Evolutionary conservation across 2,797 vertebrate genomes (phyloP), one percentile per base, ranked within the genome.

Genomic region (Sebastes kiyomatsui): DNA sequence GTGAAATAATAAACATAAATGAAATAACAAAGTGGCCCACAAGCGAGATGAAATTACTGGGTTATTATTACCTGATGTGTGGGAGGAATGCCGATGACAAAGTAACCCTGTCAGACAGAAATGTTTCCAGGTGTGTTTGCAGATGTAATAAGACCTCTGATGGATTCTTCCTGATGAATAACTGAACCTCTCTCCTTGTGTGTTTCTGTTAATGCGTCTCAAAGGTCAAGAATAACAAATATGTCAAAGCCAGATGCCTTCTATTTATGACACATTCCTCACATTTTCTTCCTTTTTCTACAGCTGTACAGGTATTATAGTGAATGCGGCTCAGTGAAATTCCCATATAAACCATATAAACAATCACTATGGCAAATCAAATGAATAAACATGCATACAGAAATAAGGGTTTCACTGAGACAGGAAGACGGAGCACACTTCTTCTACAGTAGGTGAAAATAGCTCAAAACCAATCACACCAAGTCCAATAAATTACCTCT

Each of bases 401-500:
- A 74, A 52, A 71, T 22, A 20, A 23, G 9, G 22, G 33, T 18
- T 74, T 30, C 22, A 7, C 35, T 14, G 55, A 46, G 20, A 60
- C 46, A 77, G 28, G 68, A 75, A 65, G 42, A 55, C 9, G 13
- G 46, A 30, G 33, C 35, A 38, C 5, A 13, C n/a, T 22, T 22
- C 10, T 46, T 52, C 35, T 67, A 70, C 25, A 58, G 69, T 10
- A 58, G 28, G 75, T 81, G 59, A 55, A 79, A 82, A 79, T 22
- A 66, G 33, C 23, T 38, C 23, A 69, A 80, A 80, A 70, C 67
- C 65, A 80, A 80, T 84, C 74, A 60, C 82, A 77, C 83, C 38
- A 60, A 67, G 78, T 80, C 52, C 75, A 84, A 87, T 87, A 89
- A 88, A 91, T 86, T 38, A 84, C 70, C 61, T 83, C 55, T 61